Evolutionary conservation across 2,113 vertebrate species (phyloP).

Genomic region (Hydropotes inermis): DNA sequence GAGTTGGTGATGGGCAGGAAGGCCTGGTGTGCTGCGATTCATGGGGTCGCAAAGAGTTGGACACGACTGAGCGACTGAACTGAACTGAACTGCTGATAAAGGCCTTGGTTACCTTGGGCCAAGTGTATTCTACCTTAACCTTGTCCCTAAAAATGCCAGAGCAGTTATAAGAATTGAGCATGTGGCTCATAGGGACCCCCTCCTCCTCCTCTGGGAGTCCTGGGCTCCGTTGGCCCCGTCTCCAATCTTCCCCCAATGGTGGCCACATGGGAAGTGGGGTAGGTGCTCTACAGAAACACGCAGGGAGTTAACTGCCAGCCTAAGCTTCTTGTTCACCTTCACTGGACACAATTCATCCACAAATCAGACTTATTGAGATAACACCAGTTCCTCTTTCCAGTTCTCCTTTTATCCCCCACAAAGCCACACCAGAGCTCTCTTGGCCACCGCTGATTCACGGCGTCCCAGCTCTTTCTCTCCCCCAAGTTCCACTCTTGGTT

Average conservation of each 20-base stretch:
- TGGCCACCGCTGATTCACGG: conserved; percentile 26
- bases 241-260: rapidly evolving
- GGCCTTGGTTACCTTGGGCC: background rate
- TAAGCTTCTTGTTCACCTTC: conserved; percentile 16
- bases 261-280: rapidly evolving
- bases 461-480: background rate
- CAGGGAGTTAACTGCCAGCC: background rate
- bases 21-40: too few relatives aligned
- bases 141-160: background rate
- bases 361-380: conserved; percentile 38
- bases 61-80: too few relatives aligned
- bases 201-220: background rate
- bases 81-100: background rate
- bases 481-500: background rate
- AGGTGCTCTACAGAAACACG: background rate
- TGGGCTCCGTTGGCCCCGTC: background rate
- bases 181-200: rapidly evolving
- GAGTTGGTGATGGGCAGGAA: too few relatives aligned
- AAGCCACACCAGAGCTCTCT: conserved; percentile 16
- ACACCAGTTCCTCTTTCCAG: conserved; percentile 39
- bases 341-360: conserved; percentile 3
- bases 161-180: background rate
- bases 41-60: too few relatives aligned
- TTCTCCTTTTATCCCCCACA: conserved; percentile 35
- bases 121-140: background rate